Evolutionary conservation across 2,888 invertebrate genomes (phyloP).

Genomic region (Lepidonotus clava): DNA sequence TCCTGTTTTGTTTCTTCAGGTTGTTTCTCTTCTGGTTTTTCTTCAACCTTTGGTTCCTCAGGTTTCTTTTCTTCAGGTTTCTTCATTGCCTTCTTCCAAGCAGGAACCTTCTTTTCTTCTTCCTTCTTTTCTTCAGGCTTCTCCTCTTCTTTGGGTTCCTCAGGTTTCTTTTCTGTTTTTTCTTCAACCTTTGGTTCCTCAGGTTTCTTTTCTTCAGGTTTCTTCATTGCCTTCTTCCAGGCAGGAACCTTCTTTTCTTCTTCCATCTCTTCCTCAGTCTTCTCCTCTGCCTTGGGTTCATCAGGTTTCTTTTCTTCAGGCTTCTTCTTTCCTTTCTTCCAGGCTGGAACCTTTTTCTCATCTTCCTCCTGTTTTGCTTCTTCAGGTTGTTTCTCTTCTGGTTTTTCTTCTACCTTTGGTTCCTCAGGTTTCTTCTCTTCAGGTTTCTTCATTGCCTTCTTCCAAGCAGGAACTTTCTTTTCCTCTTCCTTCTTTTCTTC

Average conservation of each 20-base stretch:
- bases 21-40: background rate
- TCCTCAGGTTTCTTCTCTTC: constrained; percentile 17
- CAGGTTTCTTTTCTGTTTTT: constrained; percentile 11
- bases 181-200: background rate
- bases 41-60: too few relatives aligned
- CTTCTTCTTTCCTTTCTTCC: background rate
- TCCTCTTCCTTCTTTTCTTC: background rate
- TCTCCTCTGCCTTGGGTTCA: background rate
- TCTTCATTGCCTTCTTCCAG: background rate
- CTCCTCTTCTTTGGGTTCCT: background rate
- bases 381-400: background rate
- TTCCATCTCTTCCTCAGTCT: background rate
- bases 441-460: background rate
- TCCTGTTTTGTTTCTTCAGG: background rate
- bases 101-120: constrained; percentile 1
- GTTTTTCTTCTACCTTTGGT: background rate
- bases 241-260: constrained; percentile 10
- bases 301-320: constrained; percentile 38
- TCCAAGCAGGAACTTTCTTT: background rate
- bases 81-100: constrained; percentile 30
- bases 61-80: background rate
- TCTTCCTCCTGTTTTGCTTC: background rate
- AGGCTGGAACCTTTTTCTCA: constrained; percentile 16
- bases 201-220: background rate
- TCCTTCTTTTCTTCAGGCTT: background rate